Conservation (phyloP, 2,888 invertebrate genomes). For the Xestia c-nigrum region DNA sequence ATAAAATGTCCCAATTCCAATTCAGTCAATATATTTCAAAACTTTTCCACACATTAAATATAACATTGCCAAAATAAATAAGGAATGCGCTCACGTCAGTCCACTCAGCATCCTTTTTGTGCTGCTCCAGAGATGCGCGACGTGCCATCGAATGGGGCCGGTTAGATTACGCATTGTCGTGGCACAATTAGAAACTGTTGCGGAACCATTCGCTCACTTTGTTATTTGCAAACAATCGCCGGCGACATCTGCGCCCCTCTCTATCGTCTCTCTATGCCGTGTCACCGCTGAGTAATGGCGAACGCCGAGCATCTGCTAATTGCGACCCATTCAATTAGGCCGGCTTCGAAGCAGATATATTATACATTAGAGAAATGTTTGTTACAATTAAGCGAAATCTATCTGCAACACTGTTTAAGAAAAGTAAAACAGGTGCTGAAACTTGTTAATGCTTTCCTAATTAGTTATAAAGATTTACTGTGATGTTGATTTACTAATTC, state of each 20-base stretch:
- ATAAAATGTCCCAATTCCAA: not conserved
- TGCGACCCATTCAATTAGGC: conserved; percentile 76
- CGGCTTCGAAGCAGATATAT: conserved; percentile 56
- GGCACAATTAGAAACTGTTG: conserved; percentile 90
- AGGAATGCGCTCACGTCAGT: conserved; percentile 20
- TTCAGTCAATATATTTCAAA: not conserved
- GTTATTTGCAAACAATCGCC: conserved; percentile 88
- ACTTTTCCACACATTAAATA: not conserved
- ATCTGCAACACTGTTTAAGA: conserved; percentile 8
- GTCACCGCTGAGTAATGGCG: conserved; percentile 73
- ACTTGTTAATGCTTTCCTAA: conserved; percentile 10
- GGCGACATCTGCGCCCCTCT: conserved; percentile 85
- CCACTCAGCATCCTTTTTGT: conserved; percentile 70
- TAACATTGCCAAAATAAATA: not conserved
- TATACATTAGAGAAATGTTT: conserved; percentile 46
- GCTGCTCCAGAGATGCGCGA: conserved; percentile 73
- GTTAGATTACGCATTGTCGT: conserved; percentile 90
- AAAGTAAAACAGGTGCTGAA: conserved; percentile 12
- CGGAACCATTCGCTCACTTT: conserved; percentile 83
- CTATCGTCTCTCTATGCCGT: conserved; percentile 63
- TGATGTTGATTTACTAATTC: conserved; percentile 1
- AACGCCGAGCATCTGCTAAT: conserved; percentile 82
- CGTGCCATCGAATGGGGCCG: conserved; percentile 86
- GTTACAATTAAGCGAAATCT: conserved; percentile 25
- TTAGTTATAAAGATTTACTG: not conserved